A percentile compares a stretch with the other conserved stretches of the same genome.
phyloP scores from a whole-genome alignment of 2,888 invertebrate species.

The Lamproptera curius region DNA sequence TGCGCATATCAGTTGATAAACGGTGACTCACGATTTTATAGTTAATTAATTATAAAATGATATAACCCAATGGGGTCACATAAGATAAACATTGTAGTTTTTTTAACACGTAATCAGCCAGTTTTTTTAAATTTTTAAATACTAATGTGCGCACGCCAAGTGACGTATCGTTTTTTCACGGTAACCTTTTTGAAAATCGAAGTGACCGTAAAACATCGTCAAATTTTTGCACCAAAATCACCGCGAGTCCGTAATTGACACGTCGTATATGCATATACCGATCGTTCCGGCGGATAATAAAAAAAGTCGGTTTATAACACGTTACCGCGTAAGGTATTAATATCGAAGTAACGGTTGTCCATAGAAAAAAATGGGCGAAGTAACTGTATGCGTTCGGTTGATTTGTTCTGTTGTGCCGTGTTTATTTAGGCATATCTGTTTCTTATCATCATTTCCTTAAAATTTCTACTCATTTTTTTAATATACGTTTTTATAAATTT shows the following conservation, averaged over 20 bases:
- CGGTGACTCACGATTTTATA: conserved; percentile 6
- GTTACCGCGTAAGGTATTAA: conserved; percentile 43
- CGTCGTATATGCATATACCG: conserved; percentile 1
- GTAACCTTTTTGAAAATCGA: neutral
- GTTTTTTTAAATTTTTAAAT: neutral
- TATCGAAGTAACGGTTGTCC: conserved; percentile 39
- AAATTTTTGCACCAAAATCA: neutral
- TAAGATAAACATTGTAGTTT: neutral
- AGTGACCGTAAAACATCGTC: neutral
- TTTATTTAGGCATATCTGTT: conserved; percentile 13
- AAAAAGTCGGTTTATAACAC: too few relatives aligned
- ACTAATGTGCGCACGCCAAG: too few relatives aligned
- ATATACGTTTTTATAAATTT: too few relatives aligned
- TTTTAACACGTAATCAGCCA: neutral
- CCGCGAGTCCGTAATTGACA: conserved; percentile 1
- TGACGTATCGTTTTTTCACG: too few relatives aligned
- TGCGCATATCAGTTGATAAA: conserved; percentile 4
- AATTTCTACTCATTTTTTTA: too few relatives aligned
- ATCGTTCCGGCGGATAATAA: too few relatives aligned
- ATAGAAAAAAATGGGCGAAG: conserved; percentile 31
- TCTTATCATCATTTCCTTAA: too few relatives aligned
- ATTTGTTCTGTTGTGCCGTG: conserved; percentile 19
- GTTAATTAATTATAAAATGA: neutral
- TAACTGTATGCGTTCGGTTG: conserved; percentile 25
- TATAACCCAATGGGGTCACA: conserved; percentile 6